Evolutionary conservation across 64 coral and sea anemone species (phyloP).

Genomic region (Porites australiensis): DNA sequence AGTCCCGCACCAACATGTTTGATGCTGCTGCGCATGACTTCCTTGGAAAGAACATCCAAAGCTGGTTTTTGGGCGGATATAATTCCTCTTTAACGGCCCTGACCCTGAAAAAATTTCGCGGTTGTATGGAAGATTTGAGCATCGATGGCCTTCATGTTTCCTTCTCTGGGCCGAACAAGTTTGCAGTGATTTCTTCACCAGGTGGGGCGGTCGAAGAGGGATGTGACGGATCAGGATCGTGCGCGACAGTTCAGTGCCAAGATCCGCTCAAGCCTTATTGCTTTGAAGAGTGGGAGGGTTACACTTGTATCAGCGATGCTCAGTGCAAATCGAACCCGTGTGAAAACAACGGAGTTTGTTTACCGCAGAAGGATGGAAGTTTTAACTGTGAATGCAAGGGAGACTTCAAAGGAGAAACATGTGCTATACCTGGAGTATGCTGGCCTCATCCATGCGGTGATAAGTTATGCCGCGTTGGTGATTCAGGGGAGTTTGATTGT

Average conservation of each 20-base stretch:
- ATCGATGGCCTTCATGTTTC: conserved; percentile 80
- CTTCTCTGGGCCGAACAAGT: conserved; percentile 78
- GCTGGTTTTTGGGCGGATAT: conserved; percentile 72
- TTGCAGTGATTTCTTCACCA: conserved; percentile 47
- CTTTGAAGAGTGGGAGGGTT: conserved; percentile 84
- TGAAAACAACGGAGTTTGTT: conserved; percentile 70
- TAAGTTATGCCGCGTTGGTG: conserved; percentile 25
- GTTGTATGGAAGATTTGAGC: conserved; percentile 82
- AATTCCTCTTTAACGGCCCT: conserved; percentile 1
- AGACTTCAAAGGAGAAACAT: conserved; percentile 71
- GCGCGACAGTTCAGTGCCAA: conserved; percentile 55
- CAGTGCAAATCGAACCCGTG: conserved; percentile 77
- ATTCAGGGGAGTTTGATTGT: conserved; percentile 30
- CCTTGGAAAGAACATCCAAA: conserved; percentile 57
- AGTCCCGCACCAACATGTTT: conserved; percentile 14
- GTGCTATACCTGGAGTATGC: conserved; percentile 61
- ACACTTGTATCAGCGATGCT: conserved; percentile 75
- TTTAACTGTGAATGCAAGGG: conserved; percentile 64
- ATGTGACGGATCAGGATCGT: conserved; percentile 49
- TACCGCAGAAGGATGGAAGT: conserved; percentile 62
- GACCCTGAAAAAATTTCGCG: conserved; percentile 49
- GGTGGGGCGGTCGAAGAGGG: conserved; percentile 65
- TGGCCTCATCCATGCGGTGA: conserved; percentile 30
- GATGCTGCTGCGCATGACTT: conserved; percentile 56
- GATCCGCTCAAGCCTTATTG: conserved; percentile 66